Evolutionary conservation across 2,888 invertebrate species (phyloP).

Genomic region (Athalia cordata): DNA sequence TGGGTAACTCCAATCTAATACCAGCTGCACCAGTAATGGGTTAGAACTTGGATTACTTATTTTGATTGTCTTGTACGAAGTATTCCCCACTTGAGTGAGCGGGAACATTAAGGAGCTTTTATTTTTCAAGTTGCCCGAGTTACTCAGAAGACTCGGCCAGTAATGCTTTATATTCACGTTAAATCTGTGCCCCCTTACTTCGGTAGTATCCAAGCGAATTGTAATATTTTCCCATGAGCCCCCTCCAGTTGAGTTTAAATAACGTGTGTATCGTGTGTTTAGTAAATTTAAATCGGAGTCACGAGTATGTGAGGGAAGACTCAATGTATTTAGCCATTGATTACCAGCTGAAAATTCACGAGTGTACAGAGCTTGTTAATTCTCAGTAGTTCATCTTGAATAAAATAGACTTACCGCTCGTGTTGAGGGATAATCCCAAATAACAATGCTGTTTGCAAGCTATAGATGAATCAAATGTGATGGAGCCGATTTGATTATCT

Average conservation of each 20-base stretch:
- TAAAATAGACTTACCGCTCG: conserved; percentile 76
- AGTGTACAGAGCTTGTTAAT: neutral
- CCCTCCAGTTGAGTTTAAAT: conserved; percentile 74
- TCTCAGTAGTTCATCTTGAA: conserved; percentile 9
- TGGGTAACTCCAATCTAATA: conserved; percentile 84
- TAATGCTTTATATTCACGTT: conserved; percentile 80
- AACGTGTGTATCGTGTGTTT: conserved; percentile 79
- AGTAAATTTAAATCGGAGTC: conserved; percentile 83
- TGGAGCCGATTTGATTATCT: conserved; percentile 75
- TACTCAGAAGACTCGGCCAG: conserved; percentile 79
- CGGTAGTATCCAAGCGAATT: conserved; percentile 85
- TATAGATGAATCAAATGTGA: conserved; percentile 83
- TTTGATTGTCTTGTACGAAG: conserved; percentile 79
- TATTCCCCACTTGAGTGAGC: conserved; percentile 84
- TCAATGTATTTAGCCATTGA: conserved; percentile 81
- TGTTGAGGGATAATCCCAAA: conserved; percentile 81
- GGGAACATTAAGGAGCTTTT: conserved; percentile 79
- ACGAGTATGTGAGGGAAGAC: conserved; percentile 80
- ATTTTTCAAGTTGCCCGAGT: conserved; percentile 65
- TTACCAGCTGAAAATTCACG: conserved; percentile 75
- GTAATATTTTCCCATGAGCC: conserved; percentile 81
- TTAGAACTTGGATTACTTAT: conserved; percentile 85
- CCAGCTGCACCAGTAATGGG: conserved; percentile 83
- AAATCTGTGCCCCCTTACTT: conserved; percentile 80
- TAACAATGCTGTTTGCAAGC: conserved; percentile 86